Conservation (phyloP, 2,888 invertebrate species). For the Lymantria dispar region DNA sequence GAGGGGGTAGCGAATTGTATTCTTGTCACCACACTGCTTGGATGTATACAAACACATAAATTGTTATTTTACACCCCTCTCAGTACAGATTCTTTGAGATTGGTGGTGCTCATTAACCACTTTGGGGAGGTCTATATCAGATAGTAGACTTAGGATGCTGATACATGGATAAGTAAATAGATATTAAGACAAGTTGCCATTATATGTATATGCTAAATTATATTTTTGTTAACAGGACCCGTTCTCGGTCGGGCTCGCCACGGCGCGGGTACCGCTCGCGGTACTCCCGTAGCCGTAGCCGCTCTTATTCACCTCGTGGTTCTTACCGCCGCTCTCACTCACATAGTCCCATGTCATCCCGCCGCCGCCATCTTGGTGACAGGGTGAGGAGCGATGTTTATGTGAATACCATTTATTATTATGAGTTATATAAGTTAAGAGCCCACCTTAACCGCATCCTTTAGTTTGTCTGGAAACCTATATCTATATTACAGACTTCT, state of each 20-base stretch:
- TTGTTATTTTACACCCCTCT: too few species aligned
- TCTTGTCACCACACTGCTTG: too few species aligned
- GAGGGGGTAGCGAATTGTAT: too few species aligned
- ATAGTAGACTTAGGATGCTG: too few species aligned
- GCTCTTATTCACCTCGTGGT: slow-evolving; percentile 84
- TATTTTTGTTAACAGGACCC: slow-evolving; percentile 45
- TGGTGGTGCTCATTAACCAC: too few species aligned
- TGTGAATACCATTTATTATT: slow-evolving; percentile 38
- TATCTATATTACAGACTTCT: slow-evolving; percentile 6
- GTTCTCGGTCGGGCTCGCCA: slow-evolving; percentile 84
- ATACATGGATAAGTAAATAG: neutral
- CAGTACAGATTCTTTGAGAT: too few species aligned
- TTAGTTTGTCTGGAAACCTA: neutral
- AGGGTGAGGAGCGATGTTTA: slow-evolving; percentile 77
- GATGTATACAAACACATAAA: too few species aligned
- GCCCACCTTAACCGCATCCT: slow-evolving; percentile 1
- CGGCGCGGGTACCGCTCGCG: slow-evolving; percentile 76
- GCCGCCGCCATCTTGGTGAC: slow-evolving; percentile 89
- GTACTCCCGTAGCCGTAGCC: slow-evolving; percentile 85
- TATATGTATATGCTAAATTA: neutral
- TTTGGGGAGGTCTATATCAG: too few species aligned
- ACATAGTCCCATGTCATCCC: slow-evolving; percentile 91
- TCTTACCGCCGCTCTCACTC: slow-evolving; percentile 86
- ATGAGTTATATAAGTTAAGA: neutral
- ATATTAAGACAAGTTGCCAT: neutral